Base-by-base conservation (phyloP, 2,113 vertebrate species). In the Verasper variegatus region DNA sequence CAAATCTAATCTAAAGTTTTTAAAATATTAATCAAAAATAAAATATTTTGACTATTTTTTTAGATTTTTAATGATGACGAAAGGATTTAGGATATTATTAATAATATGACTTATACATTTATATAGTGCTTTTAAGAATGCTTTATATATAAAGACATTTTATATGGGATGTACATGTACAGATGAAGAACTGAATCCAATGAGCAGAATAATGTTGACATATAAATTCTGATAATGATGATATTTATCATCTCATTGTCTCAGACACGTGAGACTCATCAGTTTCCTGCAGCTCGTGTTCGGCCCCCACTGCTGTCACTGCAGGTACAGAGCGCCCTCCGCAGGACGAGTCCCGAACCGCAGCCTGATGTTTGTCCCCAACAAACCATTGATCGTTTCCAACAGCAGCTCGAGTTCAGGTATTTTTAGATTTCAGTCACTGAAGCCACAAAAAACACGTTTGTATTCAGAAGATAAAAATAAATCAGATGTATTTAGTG, bases 291-390 rank as follows among this genome's bases (percentile, higher is more conserved):
- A 45, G 78, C 73, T 78, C 62, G 1, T 42, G 47, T 23, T 60
- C 74, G 72, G 68, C 31, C 5, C 15, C 42, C 49, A 0, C 5
- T 51, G 18, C 49, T 51, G 51, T 1, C 78, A 79, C 68, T 61
- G 84, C 71, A 68, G 91, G 87, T 42, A 67, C 78, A 91, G 62
- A 89, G 81, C 55, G 93, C 83, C 92, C 86, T 83, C 93, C 71
- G 24, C 83, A 88, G 92, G 90, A 65, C 9, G 8, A 31, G 15
- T 1, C 0, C 2, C 0, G 51, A 84, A 82, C 84, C 84, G 85
- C 88, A 90, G 69, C 49, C 47, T 62, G 6, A 12, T 12, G 21
- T n/a, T 27, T 17, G 27, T 1, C 31, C 6, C 31, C 31, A 31
- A 9, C 26, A n/a, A 18, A 5, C 5, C 6, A 5, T 6, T 40